Base-by-base conservation (phyloP, 2,888 invertebrate genomes). In the Sepioteuthis lessoniana region DNA sequence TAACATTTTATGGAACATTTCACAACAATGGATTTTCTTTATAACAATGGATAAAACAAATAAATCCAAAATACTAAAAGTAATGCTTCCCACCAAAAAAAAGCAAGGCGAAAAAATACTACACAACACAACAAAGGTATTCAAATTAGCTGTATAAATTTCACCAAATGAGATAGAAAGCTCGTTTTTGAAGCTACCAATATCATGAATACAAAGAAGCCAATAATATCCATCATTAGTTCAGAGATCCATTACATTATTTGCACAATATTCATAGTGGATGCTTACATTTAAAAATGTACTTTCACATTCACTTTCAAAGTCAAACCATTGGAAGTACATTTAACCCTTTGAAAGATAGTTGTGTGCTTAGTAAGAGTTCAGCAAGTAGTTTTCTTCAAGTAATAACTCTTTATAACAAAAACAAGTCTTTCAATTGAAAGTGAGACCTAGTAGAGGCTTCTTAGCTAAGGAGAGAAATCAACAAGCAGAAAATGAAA, bases 61-160 rank as follows among this genome's bases (percentile, higher is more conserved):
- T 55, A 35, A 76, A n/a, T n/a, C 76, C 10, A 31, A 76, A 76
- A 76, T n/a, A 35, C 76, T 76, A 76, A 76, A 76, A 76, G n/a
- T 76, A 76, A 13, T 76, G 76, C 3, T n/a, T 16, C 16, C 31
- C 76, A 3, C 16, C 16, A 76, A 76, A 13, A 16, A 76, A n/a
- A 76, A 10, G 42, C 16, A 50, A 21, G 25, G 16, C 19, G 7
- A 76, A 13, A n/a, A n/a, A 76, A 76, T 13, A n/a, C 25, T 31
- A 31, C 5, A 50, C 21, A 76, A 76, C 16, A 76, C 76, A n/a
- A n/a, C 31, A 76, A 76, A 76, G n/a, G n/a, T 76, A 76, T 76
- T 76, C 76, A 76, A 76, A 76, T 76, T 76, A 76, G 76, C n/a
- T 76, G 76, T 76, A 76, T 76, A 76, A n/a, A 76, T 76, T 76